Conservation (phyloP, 1,140 invertebrate genomes). For the Drosophila watanabei region DNA sequence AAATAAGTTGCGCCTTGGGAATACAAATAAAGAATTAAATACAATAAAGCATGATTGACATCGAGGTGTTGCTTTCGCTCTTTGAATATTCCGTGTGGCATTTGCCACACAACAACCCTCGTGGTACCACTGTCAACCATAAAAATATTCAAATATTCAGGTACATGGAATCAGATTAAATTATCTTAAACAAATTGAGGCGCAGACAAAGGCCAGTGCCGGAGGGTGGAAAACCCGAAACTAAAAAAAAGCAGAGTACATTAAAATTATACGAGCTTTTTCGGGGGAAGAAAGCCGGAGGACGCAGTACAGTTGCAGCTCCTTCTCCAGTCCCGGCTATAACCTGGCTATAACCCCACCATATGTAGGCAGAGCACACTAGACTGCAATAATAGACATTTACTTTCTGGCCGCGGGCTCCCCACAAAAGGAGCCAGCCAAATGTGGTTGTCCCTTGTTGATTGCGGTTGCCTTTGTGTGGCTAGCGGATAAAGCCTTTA, state of each 20-base stretch:
- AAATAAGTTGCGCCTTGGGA: constrained; percentile 30
- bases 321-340: not conserved
- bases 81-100: constrained; percentile 1
- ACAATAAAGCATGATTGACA: constrained; percentile 40
- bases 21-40: constrained; percentile 30
- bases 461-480: constrained; percentile 38
- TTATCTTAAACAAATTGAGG: constrained; percentile 80
- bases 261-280: constrained; percentile 41
- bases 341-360: constrained; percentile 13
- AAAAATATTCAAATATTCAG: constrained; percentile 83
- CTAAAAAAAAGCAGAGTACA: constrained; percentile 37
- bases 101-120: constrained; percentile 33
- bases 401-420: constrained; percentile 66
- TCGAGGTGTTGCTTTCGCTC: constrained; percentile 31
- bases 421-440: constrained; percentile 21
- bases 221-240: constrained; percentile 33
- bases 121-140: constrained; percentile 36
- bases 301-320: not conserved
- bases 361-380: constrained; percentile 57
- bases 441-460: constrained; percentile 53
- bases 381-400: constrained; percentile 58
- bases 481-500: constrained; percentile 54
- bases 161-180: constrained; percentile 82
- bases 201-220: constrained; percentile 47
- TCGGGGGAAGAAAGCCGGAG: not conserved